These are phyloP conservation scores for Rhizoglyphus robini DNA, from an alignment of 1,140 invertebrate species.

Conservation along the genomic window DNA sequence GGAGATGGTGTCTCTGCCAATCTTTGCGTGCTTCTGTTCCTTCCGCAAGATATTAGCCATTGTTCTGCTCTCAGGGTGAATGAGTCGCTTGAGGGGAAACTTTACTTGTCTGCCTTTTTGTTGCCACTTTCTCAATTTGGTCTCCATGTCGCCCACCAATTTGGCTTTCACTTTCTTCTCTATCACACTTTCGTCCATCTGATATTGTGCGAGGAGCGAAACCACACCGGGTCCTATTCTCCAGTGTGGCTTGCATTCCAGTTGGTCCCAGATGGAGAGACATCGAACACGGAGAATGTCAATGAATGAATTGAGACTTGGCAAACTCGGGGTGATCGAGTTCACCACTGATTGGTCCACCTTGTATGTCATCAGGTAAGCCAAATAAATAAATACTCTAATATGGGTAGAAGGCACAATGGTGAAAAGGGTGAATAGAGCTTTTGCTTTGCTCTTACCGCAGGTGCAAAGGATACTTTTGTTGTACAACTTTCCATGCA, in stretches of 20 bases:
- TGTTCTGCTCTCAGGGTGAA: not conserved
- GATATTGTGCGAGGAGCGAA: constrained; percentile 26
- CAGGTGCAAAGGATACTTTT: constrained; percentile 24
- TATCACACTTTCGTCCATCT: not conserved
- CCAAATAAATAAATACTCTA: not conserved
- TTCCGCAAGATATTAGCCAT: not conserved
- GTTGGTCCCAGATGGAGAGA: constrained; percentile 1
- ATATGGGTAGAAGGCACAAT: too few relatives aligned
- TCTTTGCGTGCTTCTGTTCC: not conserved
- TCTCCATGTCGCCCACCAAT: not conserved
- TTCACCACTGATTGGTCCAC: not conserved
- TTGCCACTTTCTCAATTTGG: constrained; percentile 34
- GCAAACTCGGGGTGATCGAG: not conserved
- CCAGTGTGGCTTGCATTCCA: constrained; percentile 8
- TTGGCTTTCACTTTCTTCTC: not conserved
- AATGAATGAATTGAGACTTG: not conserved
- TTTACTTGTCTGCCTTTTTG: not conserved
- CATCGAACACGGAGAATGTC: not conserved
- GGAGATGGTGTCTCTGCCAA: not conserved
- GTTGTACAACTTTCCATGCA: constrained; percentile 2
- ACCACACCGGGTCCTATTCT: constrained; percentile 33
- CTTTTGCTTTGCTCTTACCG: constrained; percentile 30
- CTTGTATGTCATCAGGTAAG: not conserved
- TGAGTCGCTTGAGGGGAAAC: not conserved
- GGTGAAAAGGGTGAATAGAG: not conserved